A percentile compares a stretch with the other conserved stretches of the same genome.
phyloP scores from a whole-genome alignment of 2,113 vertebrate species.

The Suricata suricatta region DNA sequence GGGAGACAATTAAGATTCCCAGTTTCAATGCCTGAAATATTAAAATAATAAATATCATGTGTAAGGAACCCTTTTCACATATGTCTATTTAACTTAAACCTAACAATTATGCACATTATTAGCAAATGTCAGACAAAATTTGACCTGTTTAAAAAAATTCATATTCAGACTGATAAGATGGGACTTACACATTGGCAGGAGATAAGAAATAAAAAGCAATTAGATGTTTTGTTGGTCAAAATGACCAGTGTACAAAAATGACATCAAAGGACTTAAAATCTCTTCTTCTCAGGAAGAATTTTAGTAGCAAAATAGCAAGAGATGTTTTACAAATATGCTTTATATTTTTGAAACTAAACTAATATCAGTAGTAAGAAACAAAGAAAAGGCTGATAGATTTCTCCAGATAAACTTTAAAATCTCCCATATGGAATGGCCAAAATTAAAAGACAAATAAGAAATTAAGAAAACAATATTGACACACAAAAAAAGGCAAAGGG shows the following conservation, averaged over 20 bases:
- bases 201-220: slow-evolving; percentile 8
- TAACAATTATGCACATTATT: background rate
- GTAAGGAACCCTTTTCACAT: background rate
- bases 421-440: background rate
- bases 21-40: background rate
- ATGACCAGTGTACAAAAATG: background rate
- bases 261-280: background rate
- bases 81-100: background rate
- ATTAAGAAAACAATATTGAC: background rate
- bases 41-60: slow-evolving; percentile 4
- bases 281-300: background rate
- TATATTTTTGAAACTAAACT: background rate
- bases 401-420: background rate
- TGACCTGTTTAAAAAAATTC: background rate
- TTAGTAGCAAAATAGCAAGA: background rate
- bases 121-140: background rate
- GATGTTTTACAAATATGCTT: background rate
- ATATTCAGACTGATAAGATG: background rate
- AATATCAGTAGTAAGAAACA: background rate
- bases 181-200: background rate
- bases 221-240: background rate
- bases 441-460: slow-evolving; percentile 2
- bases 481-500: background rate
- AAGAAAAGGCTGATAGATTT: background rate
- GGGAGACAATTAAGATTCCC: background rate